Evolutionary conservation across 2,888 invertebrate species (phyloP).

Genomic region (Elmis aenea): DNA sequence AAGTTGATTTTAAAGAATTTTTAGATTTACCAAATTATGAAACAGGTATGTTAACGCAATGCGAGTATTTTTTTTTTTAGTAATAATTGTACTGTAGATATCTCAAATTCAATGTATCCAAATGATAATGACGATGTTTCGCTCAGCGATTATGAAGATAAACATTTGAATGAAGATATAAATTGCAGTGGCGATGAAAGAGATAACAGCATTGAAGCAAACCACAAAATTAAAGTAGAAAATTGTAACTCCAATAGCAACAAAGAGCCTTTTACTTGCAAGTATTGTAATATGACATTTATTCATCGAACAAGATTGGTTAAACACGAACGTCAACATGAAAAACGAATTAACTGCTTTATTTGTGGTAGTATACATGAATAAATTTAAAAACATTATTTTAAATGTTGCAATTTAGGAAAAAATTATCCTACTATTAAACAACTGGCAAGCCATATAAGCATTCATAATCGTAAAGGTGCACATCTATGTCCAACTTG

Average conservation of each 20-base stretch:
- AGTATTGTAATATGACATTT: conserved; percentile 12
- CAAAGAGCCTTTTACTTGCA: conserved; percentile 7
- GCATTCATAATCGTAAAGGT: conserved; percentile 15
- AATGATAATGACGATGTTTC: too few relatives aligned
- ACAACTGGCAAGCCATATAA: conserved; percentile 12
- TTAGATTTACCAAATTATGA: too few relatives aligned
- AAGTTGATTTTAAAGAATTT: too few relatives aligned
- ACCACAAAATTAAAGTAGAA: too few relatives aligned
- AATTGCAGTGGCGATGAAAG: too few relatives aligned
- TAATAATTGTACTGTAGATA: too few relatives aligned
- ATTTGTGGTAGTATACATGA: conserved; percentile 6
- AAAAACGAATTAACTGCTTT: conserved; percentile 11
- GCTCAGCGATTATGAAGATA: too few relatives aligned
- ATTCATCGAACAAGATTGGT: conserved; percentile 7
- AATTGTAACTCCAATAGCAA: neutral
- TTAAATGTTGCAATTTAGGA: neutral
- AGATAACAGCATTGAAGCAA: too few relatives aligned
- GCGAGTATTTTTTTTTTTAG: too few relatives aligned
- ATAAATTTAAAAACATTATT: neutral
- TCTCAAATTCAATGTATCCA: too few relatives aligned
- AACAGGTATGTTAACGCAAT: neutral
- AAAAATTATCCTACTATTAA: conserved; percentile 6
- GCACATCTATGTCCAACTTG: conserved; percentile 18
- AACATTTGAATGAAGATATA: too few relatives aligned
- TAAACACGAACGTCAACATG: conserved; percentile 12